Evolutionary conservation across 2,797 vertebrate species (phyloP).

Genomic region (Gadopsis marmoratus): DNA sequence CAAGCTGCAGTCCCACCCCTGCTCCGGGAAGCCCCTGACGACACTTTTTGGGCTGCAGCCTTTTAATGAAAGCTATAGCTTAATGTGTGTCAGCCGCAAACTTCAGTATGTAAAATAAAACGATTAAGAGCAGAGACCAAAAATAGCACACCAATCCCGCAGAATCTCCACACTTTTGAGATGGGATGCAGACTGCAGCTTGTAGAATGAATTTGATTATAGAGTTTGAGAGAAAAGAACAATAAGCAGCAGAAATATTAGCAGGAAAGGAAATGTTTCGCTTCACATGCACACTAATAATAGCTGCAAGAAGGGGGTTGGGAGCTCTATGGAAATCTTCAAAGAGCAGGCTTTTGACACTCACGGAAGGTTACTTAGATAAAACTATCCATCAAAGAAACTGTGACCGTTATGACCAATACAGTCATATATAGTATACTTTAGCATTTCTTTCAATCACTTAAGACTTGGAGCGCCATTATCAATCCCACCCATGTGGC

Average conservation of each 20-base stretch:
- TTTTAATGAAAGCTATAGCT: constrained; percentile 54
- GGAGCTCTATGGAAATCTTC: constrained; percentile 42
- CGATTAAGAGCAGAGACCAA: constrained; percentile 22
- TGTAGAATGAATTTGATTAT: constrained; percentile 21
- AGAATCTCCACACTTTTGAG: constrained; percentile 29
- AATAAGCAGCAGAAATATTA: constrained; percentile 42
- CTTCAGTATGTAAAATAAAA: constrained; percentile 42
- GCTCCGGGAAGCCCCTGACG: constrained; percentile 31
- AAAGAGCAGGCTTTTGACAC: constrained; percentile 52
- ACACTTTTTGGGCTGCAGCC: constrained; percentile 39
- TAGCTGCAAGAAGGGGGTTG: constrained; percentile 26
- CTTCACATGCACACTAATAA: constrained; percentile 46
- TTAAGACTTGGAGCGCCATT: constrained; percentile 40
- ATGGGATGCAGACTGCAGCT: constrained; percentile 16
- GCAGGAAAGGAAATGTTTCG: constrained; percentile 22
- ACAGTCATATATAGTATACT: constrained; percentile 31
- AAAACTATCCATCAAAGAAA: constrained; percentile 56
- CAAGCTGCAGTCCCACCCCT: constrained; percentile 41
- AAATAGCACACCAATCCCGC: constrained; percentile 15
- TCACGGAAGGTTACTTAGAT: constrained; percentile 55
- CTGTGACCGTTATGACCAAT: constrained; percentile 49
- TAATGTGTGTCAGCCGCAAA: constrained; percentile 59
- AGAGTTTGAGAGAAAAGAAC: constrained; percentile 29
- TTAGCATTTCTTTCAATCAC: constrained; percentile 60
- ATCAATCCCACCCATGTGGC: constrained; percentile 18